Conservation (phyloP, 2,797 vertebrate species). For the Cercopithecus petaurista region DNA sequence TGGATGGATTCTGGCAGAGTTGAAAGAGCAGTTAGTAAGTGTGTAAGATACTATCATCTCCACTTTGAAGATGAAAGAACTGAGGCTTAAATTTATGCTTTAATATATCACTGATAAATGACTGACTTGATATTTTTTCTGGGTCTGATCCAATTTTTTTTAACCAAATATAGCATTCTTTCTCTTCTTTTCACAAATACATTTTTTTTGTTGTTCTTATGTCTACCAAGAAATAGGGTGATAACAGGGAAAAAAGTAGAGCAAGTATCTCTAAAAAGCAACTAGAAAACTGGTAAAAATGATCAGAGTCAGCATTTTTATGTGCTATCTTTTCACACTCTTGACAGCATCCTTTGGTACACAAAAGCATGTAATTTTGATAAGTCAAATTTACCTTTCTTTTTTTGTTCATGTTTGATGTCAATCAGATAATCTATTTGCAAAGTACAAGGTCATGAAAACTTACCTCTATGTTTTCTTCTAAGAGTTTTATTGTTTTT, state of each 20-base stretch:
- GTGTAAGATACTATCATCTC: background rate
- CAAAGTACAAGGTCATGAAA: too few relatives aligned
- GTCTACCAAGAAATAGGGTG: too few relatives aligned
- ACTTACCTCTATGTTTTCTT: too few relatives aligned
- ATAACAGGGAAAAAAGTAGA: background rate
- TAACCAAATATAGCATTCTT: background rate
- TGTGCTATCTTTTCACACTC: background rate
- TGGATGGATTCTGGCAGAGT: background rate
- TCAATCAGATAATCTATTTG: too few relatives aligned
- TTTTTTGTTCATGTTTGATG: too few relatives aligned
- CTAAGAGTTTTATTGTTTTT: too few relatives aligned
- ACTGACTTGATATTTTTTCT: background rate
- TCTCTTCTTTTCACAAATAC: background rate
- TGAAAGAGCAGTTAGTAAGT: background rate
- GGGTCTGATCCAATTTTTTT: background rate
- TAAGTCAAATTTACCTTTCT: too few relatives aligned
- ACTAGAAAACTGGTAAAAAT: background rate
- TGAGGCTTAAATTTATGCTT: background rate
- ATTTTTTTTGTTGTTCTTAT: background rate
- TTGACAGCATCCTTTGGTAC: background rate
- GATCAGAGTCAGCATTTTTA: background rate
- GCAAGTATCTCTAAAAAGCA: background rate
- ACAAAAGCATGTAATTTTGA: too few relatives aligned
- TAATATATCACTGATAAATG: background rate
- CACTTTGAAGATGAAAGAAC: background rate